Evolutionary conservation across 2,113 vertebrate genomes (phyloP).

Genomic region (Nibea coibor): DNA sequence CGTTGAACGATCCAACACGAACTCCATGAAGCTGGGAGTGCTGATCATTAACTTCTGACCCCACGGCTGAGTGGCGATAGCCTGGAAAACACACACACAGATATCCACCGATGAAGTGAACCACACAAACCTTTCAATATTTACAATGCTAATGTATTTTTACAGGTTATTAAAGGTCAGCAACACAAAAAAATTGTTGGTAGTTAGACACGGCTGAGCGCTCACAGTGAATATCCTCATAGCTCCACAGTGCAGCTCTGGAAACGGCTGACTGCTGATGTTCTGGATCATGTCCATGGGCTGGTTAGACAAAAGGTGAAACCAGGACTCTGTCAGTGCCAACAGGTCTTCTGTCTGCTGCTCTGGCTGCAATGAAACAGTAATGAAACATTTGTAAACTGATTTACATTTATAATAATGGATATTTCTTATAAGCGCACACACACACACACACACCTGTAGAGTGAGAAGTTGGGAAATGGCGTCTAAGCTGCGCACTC

Average conservation of each 20-base stretch:
- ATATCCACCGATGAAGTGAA: background rate
- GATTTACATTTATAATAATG: background rate
- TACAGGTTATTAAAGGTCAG: background rate
- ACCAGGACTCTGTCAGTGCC: conserved; percentile 93
- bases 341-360: conserved; percentile 96
- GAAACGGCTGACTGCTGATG: conserved; percentile 95
- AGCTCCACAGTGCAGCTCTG: conserved; percentile 92
- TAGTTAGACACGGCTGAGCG: background rate
- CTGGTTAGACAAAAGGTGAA: conserved; percentile 86
- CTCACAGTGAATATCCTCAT: conserved; percentile 92
- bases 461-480: conserved; percentile 90
- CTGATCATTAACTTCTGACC: conserved; percentile 92
- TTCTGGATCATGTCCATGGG: conserved; percentile 90
- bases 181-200: background rate
- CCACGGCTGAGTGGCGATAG: conserved; percentile 92
- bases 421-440: background rate
- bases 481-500: conserved; percentile 92
- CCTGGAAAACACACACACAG: conserved; percentile 78
- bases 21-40: conserved; percentile 95
- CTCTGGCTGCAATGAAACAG: conserved; percentile 82
- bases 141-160: background rate
- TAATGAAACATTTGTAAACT: background rate
- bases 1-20: conserved; percentile 91
- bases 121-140: background rate
- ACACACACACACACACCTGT: conserved; percentile 86